Base-by-base conservation (phyloP, 2,888 invertebrate species). In the Drosophila ustulata region DNA sequence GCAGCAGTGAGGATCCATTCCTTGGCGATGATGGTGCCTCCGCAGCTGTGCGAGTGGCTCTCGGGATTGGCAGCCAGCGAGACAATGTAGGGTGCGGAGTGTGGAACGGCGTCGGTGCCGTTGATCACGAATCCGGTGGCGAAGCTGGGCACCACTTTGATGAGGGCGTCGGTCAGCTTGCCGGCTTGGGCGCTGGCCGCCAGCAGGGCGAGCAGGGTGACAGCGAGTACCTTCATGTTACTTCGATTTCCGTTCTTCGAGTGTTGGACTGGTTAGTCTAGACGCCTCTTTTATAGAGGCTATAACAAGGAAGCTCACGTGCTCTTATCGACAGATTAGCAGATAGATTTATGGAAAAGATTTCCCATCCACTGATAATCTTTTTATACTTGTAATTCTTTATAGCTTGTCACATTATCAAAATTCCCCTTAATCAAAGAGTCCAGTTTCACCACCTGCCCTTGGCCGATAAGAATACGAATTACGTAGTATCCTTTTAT, bases 81-180 rank as follows among this genome's bases (percentile, higher is more conserved):
- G 1, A 93, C 92, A 50, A 93, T 93, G 76, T 92, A 93, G 0
- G 93, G 93, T 4, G 92, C 93, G 5, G 91, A 75, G 52, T 92
- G 92, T 9, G 91, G 91, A 0, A 4, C 23, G 2, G 93, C 93
- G 4, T 92, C 88, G 45, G 87, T 74, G 34, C 92, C 92, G 46
- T 92, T 91, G 71, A 92, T 90, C 64, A 92, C 83, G 32, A 82
- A 88, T 3, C 89, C 88, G 3, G 87, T 89, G 37, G 91, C 67
- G 8, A 91, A 89, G 51, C 87, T 87, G 46, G 91, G 88, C 28
- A 85, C 70, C 0, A 90, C 4, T 39, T 90, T 89, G 59, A 61
- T 56, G 8, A 81, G 18, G 3, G 58, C 64, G 2, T 89, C 75
- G 18, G 72, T 49, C 25, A 90, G 7, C 13, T 67, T 71, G n/a